Evolutionary conservation across 2,888 invertebrate genomes (phyloP), one percentile per base, ranked within the genome.

Genomic region (Polyploca ridens): DNA sequence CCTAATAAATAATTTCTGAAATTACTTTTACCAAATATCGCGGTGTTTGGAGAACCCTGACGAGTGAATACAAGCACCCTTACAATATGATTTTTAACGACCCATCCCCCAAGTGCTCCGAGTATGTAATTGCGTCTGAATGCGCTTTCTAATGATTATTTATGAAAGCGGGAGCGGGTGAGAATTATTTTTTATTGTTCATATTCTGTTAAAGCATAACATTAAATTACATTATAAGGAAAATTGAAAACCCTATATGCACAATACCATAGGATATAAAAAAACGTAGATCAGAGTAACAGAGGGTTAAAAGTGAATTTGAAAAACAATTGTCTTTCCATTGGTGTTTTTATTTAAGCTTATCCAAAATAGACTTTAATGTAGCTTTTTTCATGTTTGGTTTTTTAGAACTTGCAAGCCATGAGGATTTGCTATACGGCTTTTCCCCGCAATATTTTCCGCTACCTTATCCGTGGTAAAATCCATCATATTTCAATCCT

Each of bases 91-190:
- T 88, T 87, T 88, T 85, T 87, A 89, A 89, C 88, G 87, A 86
- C 74, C 86, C 85, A 82, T 82, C 86, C 46, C 86, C 41, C 41
- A 41, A 41, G 13, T 41, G 41, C 41, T 84, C 86, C 83, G 82
- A 87, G 86, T 86, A 87, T 88, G 89, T 90, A 88, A 90, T 89
- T 89, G 87, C 84, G 84, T 83, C 81, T 83, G 87, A 87, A 89
- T 86, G 85, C 84, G 83, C 79, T 82, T 76, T 79, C 77, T 90
- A 89, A 90, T 89, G 84, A 88, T 89, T 88, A 89, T 90, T 90
- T 91, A 90, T 86, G 87, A 33, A 54, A 64, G 63, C 69, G 72
- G 62, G 62, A 44, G 78, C 71, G 72, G 71, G 76, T 77, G 83
- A 78, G 74, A 87, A 89, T 90, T 87, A 89, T 87, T 89, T 90